Percentiles rank a stretch among this genome's conserved stretches.
phyloP scores from a whole-genome alignment of 2,888 invertebrate species.

The Thereva nobilitata region DNA sequence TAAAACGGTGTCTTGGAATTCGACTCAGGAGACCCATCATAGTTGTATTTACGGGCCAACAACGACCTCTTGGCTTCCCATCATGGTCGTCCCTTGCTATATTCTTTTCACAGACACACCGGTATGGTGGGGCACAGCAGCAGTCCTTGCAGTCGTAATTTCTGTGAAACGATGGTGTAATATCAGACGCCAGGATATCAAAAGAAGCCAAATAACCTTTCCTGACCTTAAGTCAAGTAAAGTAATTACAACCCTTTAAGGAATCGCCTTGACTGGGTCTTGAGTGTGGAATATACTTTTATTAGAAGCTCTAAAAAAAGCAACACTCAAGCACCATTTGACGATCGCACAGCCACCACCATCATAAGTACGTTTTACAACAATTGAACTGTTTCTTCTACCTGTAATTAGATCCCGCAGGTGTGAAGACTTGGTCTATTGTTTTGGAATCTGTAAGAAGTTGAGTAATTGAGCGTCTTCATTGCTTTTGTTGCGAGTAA shows the following conservation, averaged over 20 bases:
- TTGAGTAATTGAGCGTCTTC: conserved; percentile 14
- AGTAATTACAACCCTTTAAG: too few relatives aligned
- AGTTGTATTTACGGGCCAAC: conserved; percentile 40
- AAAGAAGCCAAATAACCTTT: too few relatives aligned
- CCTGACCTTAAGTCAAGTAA: too few relatives aligned
- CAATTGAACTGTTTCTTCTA: background rate
- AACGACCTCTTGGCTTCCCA: conserved; percentile 40
- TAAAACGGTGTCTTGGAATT: conserved; percentile 51
- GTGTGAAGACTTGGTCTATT: conserved; percentile 10
- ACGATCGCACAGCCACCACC: too few relatives aligned
- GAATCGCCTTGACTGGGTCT: too few relatives aligned
- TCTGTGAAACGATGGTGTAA: too few relatives aligned
- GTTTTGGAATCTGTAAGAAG: background rate
- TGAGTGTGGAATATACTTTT: too few relatives aligned
- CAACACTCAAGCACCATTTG: too few relatives aligned
- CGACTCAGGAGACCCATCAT: conserved; percentile 48
- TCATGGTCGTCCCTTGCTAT: conserved; percentile 38
- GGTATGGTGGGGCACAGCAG: conserved; percentile 36
- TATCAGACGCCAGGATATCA: too few relatives aligned
- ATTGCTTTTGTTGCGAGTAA: conserved; percentile 1
- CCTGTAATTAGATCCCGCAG: conserved; percentile 18
- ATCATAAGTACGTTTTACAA: too few relatives aligned
- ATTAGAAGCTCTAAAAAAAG: too few relatives aligned
- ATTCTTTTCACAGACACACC: conserved; percentile 38
- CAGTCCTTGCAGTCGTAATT: conserved; percentile 24